Evolutionary conservation across 2,888 invertebrate genomes (phyloP).

Genomic region (Nesidiocoris tenuis): DNA sequence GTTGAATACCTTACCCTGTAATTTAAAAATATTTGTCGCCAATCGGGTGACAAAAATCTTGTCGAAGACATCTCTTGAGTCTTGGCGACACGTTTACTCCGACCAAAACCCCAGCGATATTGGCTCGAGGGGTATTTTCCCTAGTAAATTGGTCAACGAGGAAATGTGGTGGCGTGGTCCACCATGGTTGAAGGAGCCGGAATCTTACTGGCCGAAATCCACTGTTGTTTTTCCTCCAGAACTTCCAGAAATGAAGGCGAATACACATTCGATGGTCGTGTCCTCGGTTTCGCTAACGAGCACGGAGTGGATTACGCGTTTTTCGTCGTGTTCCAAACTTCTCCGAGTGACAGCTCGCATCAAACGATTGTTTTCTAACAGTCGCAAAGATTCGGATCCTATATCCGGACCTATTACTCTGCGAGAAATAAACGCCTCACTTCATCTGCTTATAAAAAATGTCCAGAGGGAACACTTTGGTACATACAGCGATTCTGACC

Average conservation of each 20-base stretch:
- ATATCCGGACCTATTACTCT: neutral
- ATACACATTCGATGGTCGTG: no score
- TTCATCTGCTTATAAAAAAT: neutral
- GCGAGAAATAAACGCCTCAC: neutral
- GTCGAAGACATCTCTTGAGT: neutral
- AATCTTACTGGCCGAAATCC: neutral
- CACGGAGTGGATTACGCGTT: neutral
- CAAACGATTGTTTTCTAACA: neutral
- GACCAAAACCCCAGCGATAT: constrained; percentile 52
- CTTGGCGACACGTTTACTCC: constrained; percentile 40
- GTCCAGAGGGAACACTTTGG: neutral
- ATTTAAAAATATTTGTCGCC: constrained; percentile 24
- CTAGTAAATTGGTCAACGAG: constrained; percentile 22
- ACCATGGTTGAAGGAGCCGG: neutral
- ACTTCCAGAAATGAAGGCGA: neutral
- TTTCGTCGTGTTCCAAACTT: neutral
- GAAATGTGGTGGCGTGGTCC: constrained; percentile 44
- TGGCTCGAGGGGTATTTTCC: constrained; percentile 48
- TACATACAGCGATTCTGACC: neutral
- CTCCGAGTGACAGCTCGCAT: neutral
- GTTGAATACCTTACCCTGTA: constrained; percentile 24
- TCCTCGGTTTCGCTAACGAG: no score
- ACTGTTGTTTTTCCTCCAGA: neutral
- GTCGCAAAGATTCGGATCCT: neutral
- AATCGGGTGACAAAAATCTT: constrained; percentile 28